Conservation (phyloP, 2,888 invertebrate genomes). For the Phengaris alcon region DNA sequence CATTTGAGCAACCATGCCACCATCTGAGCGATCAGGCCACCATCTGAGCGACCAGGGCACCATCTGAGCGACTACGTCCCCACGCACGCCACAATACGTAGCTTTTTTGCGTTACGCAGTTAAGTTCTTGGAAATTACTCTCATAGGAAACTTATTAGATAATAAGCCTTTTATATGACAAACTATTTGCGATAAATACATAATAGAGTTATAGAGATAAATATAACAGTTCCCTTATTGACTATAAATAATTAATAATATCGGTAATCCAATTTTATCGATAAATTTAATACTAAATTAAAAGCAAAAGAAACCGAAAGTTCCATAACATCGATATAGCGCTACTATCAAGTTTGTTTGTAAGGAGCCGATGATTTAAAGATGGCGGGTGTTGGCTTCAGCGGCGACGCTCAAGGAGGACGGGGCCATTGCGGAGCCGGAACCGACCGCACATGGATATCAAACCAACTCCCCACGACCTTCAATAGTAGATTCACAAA, state of each 20-base stretch:
- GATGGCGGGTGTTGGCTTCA: slow-evolving; percentile 51
- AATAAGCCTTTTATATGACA: no score
- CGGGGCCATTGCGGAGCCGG: slow-evolving; percentile 73
- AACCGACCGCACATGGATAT: slow-evolving; percentile 62
- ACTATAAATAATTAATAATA: not conserved
- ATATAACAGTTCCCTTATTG: not conserved
- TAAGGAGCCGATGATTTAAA: slow-evolving; percentile 18
- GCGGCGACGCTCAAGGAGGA: slow-evolving; percentile 69
- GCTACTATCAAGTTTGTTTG: slow-evolving; percentile 22
- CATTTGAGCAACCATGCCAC: no score
- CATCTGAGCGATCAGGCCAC: no score
- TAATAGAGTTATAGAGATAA: not conserved
- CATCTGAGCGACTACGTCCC: no score
- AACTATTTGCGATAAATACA: no score
- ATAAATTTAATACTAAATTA: not conserved
- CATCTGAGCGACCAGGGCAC: no score
- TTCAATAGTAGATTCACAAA: slow-evolving; percentile 31
- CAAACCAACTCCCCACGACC: slow-evolving; percentile 34
- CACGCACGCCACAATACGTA: no score
- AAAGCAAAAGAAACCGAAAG: slow-evolving; percentile 7
- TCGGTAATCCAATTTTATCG: not conserved
- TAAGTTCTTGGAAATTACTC: no score
- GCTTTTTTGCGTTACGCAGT: no score
- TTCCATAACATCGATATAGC: not conserved
- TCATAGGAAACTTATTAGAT: no score